phyloP scores from a whole-genome alignment of 2,888 invertebrate genomes.

The Ommatoiulus sabulosus region DNA sequence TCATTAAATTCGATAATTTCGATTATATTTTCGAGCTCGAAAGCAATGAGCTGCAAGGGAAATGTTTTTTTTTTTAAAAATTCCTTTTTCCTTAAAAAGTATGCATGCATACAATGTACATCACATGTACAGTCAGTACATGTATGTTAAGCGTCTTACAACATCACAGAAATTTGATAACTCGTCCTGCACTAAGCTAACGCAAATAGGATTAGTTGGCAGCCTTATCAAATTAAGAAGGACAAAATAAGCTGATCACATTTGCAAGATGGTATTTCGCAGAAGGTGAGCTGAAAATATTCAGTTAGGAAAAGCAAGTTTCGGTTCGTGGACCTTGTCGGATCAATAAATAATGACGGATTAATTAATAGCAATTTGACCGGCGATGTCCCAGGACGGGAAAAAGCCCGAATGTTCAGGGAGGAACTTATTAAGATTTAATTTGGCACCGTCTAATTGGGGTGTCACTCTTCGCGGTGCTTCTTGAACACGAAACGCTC shows the following conservation, averaged over 20 bases:
- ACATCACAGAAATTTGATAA: background rate
- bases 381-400: background rate
- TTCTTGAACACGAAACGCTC: background rate
- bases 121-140: too few relatives aligned
- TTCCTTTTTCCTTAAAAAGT: too few relatives aligned
- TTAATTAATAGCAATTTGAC: background rate
- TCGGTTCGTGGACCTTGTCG: background rate
- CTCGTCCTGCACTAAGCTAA: background rate
- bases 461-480: background rate
- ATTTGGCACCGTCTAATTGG: background rate
- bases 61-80: too few relatives aligned
- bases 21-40: too few relatives aligned
- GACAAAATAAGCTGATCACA: background rate
- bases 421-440: background rate
- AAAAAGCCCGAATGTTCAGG: background rate
- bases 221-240: background rate
- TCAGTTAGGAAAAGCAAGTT: background rate
- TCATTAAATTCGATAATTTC: too few relatives aligned
- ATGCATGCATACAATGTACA: too few relatives aligned
- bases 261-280: background rate
- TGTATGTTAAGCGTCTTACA: too few relatives aligned
- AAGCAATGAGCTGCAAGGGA: too few relatives aligned
- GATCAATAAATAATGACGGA: background rate
- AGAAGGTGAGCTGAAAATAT: background rate
- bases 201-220: background rate